Base-by-base conservation (phyloP, 2,113 vertebrate genomes). In the Hucho hucho region DNA sequence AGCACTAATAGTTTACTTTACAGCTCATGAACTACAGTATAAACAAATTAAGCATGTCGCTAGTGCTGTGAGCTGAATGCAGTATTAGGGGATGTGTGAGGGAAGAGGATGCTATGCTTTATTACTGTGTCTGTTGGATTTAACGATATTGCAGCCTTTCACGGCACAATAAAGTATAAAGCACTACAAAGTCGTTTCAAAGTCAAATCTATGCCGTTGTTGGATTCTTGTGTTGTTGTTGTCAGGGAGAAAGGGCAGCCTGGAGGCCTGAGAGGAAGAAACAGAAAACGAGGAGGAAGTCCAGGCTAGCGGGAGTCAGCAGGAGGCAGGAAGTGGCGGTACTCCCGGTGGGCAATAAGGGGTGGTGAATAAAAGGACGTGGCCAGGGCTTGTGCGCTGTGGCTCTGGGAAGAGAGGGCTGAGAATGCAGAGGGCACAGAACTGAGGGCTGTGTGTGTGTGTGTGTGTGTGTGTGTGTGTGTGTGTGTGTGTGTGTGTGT, bases 1-100 rank as follows among this genome's bases (percentile, higher is more conserved):
- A 91, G 88, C 90, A 89, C 91, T 92, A 93, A 93, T 93, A 92
- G 91, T 94, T 92, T 93, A 89, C 90, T 91, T 92, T 91, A 91
- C 91, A 93, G 92, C 91, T 93, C 90, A 92, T 93, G 88, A 90
- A 92, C 91, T 93, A 85, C 88, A 91, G 87, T 90, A 90, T 89
- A 90, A 92, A 93, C 90, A 92, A 92, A 93, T 93, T 90, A 92
- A 87, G 88, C 81, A 81, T 82, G 80, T 81, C 87, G 89, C 88
- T 92, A 80, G 85, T 64, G 80, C 75, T 85, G 72, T 74, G 86
- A 84, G 82, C 82, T 86, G 84, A 83, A 83, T 56, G 56, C 73
- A 74, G 84, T 77, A 53, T 14, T 11, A 18, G 82, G 72, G 73
- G 79, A 5, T 59, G 46, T 32, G 70, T 14, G 29, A 22, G 25